phyloP scores from a whole-genome alignment of 2,888 invertebrate species.

The Catocala sponsa region DNA sequence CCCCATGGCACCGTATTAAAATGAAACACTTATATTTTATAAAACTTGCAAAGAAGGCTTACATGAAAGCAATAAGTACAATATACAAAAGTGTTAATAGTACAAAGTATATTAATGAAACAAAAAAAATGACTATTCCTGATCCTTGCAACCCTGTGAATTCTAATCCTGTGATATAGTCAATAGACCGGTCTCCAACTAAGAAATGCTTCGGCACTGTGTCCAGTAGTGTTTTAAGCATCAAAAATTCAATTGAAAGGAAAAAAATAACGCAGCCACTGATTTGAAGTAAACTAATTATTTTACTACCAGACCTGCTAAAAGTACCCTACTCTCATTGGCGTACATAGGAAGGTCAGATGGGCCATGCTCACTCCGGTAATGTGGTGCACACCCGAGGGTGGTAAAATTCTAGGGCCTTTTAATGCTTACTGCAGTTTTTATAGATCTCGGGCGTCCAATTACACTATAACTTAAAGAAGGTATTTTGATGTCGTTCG shows the following conservation, averaged over 20 bases:
- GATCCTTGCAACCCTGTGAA: slow-evolving; percentile 80
- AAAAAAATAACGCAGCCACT: background rate
- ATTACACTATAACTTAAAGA: no score
- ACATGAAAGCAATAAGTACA: slow-evolving; percentile 46
- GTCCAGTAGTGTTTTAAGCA: slow-evolving; percentile 25
- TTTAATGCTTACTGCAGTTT: no score
- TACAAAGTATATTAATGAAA: slow-evolving; percentile 14
- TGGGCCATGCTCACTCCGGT: no score
- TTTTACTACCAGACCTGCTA: no score
- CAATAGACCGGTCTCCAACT: slow-evolving; percentile 67
- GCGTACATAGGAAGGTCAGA: no score
- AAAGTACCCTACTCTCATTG: no score
- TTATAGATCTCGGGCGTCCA: no score
- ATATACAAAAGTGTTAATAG: slow-evolving; percentile 30
- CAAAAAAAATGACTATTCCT: slow-evolving; percentile 51
- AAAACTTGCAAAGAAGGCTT: slow-evolving; percentile 33
- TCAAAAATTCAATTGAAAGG: background rate
- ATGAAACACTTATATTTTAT: slow-evolving; percentile 38
- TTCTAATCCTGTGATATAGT: slow-evolving; percentile 79
- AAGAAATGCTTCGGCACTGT: slow-evolving; percentile 55
- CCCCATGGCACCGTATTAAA: slow-evolving; percentile 52
- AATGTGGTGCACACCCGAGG: no score
- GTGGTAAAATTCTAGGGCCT: no score
- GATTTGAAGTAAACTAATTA: no score
- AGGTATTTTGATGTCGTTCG: no score